A percentile compares a stretch with the other conserved stretches of the same genome.
Conservation (phyloP, 2,888 invertebrate species). For the Heliconius cydno region DNA sequence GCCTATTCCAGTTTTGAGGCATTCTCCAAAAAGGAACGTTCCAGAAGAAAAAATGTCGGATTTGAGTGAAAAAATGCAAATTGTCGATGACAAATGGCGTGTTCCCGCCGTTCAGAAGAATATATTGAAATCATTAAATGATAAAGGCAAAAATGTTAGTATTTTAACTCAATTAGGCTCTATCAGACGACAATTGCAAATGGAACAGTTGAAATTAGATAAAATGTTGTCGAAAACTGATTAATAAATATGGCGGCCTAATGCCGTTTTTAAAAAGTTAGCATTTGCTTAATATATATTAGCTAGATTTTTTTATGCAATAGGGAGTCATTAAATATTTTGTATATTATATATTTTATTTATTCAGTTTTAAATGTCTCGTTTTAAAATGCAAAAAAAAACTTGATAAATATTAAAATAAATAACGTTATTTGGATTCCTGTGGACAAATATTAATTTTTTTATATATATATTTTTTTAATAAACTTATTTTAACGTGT, state of each 20-base stretch:
- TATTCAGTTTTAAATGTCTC: background rate
- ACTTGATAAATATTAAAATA: too few species aligned
- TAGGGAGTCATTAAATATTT: background rate
- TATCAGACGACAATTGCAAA: conserved; percentile 86
- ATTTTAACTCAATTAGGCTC: conserved; percentile 88
- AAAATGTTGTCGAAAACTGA: conserved; percentile 64
- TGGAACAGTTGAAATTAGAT: conserved; percentile 85
- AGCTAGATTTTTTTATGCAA: background rate
- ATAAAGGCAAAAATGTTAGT: conserved; percentile 78
- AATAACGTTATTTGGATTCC: too few species aligned
- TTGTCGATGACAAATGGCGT: conserved; percentile 78
- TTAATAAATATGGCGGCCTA: conserved; percentile 35
- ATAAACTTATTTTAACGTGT: too few species aligned
- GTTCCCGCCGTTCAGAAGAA: conserved; percentile 87
- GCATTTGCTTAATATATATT: background rate
- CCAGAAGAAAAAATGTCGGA: conserved; percentile 49
- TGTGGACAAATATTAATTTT: too few species aligned
- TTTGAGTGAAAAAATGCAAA: conserved; percentile 71
- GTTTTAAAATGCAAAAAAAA: too few species aligned
- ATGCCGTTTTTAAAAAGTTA: background rate
- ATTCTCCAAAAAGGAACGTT: conserved; percentile 63
- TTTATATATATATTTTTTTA: too few species aligned
- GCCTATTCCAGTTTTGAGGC: conserved; percentile 86
- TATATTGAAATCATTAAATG: conserved; percentile 76
- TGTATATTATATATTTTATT: background rate